These are phyloP conservation scores for Lemur catta DNA, from an alignment of 2,797 vertebrate species.

Conservation along the genomic window DNA sequence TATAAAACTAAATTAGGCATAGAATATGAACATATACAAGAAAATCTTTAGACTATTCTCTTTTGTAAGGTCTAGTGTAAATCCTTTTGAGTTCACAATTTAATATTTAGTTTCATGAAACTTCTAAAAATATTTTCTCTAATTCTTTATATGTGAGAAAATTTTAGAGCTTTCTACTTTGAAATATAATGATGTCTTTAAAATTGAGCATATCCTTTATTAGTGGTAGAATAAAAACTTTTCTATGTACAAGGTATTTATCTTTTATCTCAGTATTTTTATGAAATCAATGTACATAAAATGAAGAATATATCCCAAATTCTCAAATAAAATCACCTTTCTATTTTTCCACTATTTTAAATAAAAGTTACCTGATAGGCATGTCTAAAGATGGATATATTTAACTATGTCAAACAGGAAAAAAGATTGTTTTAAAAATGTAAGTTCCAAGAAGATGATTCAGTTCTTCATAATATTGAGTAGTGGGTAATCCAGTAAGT, in stretches of 20 bases:
- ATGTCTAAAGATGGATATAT: neutral
- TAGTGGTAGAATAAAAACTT: neutral
- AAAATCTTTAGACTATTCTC: neutral
- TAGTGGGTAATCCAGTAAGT: neutral
- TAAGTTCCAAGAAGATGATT: neutral
- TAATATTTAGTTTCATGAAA: neutral
- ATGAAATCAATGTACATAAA: constrained; percentile 31
- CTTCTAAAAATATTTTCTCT: neutral
- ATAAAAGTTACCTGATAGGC: neutral
- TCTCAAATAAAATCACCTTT: neutral
- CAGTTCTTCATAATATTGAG: neutral
- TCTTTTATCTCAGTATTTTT: neutral
- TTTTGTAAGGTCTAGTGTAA: neutral
- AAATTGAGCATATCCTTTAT: neutral
- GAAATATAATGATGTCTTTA: neutral
- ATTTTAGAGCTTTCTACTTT: neutral
- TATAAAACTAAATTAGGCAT: neutral
- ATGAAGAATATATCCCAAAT: neutral
- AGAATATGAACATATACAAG: neutral
- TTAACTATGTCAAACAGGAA: neutral
- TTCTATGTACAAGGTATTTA: neutral
- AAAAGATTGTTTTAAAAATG: neutral
- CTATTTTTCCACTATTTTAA: neutral
- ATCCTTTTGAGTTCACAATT: neutral
- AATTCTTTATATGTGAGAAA: neutral